phyloP scores from a whole-genome alignment of 2,113 vertebrate species.

The Antigone vipio region DNA sequence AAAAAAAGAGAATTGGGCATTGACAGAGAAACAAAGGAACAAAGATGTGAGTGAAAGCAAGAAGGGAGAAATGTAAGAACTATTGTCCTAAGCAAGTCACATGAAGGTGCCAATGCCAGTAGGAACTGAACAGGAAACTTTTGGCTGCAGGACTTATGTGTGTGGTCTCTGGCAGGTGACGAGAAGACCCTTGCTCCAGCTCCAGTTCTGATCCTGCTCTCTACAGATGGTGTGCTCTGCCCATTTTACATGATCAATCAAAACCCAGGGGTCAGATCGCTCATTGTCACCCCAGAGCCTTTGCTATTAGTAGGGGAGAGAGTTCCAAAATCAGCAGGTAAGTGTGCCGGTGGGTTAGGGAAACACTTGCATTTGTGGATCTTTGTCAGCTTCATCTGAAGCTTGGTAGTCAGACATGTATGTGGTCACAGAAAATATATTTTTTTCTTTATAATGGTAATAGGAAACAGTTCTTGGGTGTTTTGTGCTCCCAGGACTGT shows the following conservation, averaged over 20 bases:
- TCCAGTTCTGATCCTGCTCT: constrained; percentile 89
- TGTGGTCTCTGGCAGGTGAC: constrained; percentile 75
- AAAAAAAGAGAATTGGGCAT: not conserved
- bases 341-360: not conserved
- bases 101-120: not conserved
- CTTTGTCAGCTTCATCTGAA: not conserved
- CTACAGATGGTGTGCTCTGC: constrained; percentile 92
- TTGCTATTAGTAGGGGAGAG: constrained; percentile 84
- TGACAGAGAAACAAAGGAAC: not conserved
- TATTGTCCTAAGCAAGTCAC: not conserved
- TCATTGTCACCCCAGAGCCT: constrained; percentile 60
- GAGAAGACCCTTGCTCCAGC: constrained; percentile 87
- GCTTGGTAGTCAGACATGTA: not conserved
- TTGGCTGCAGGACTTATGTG: not conserved
- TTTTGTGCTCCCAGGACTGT: not conserved
- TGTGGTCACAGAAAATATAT: not conserved
- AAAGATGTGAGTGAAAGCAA: not conserved
- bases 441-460: not conserved
- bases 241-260: constrained; percentile 92
- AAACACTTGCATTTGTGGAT: not conserved
- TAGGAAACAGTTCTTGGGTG: not conserved
- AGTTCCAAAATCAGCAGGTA: constrained; percentile 77
- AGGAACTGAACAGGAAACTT: not conserved
- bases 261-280: constrained; percentile 80
- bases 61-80: not conserved